Base-by-base conservation (phyloP, 2,113 vertebrate genomes). In the Pandion haliaetus region DNA sequence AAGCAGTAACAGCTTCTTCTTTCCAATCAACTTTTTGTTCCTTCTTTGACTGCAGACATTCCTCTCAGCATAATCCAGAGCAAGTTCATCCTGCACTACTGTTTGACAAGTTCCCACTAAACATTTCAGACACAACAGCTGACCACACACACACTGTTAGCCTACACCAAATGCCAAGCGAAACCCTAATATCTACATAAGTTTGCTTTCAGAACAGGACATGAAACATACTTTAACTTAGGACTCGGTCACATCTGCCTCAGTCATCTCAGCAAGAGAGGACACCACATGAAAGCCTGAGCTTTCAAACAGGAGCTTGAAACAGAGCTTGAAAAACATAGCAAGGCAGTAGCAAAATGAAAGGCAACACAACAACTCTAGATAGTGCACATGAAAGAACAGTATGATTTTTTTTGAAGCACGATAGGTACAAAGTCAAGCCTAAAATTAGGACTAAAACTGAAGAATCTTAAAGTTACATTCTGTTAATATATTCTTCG, bases 121-220 rank as follows among this genome's bases (percentile, higher is more conserved):
- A 59, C 8, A 31, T 8, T 61, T 45, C n/a, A 5, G 1, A 79
- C 0, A 0, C 5, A 79, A 59, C 0, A 0, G 16, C 47, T 72
- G 52, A 79, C 12, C 10, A 40, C 15, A 54, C 10, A 23, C 28
- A 38, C 0, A 0, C n/a, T 32, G 14, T 16, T 32, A 57, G 42
- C 42, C 28, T 29, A 40, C 38, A 38, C 23, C 45, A 49, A 70
- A 44, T 5, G 26, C 42, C 54, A 67, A 44, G 40, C 8, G 29
- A 87, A 84, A 74, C 44, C 24, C 19, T 34, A 66, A 47, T 7
- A 50, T 1, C 34, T 55, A 52, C 42, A 9, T 19, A 42, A 44
- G 8, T 26, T 73, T 40, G 20, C 47, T 71, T 78, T 74, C 65
- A 72, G 47, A 82, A 71, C 0, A 2, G 31, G 29, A 71, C 44